phyloP scores from a whole-genome alignment of 2,888 invertebrate species.

The Hirtodrosophila alboralis region DNA sequence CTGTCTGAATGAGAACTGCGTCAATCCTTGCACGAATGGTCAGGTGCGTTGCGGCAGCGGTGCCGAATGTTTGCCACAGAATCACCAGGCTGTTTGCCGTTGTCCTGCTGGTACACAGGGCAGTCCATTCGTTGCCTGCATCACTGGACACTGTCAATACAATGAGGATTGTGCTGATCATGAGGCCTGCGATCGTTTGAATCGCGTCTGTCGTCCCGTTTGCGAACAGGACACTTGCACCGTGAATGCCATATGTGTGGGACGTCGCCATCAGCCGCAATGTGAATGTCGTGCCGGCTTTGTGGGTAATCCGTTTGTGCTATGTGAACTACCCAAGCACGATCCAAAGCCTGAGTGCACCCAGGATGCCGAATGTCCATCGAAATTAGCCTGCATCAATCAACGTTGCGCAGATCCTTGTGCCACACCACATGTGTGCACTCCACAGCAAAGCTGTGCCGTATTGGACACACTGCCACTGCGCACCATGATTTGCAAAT shows the following conservation, averaged over 20 bases:
- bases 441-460: conserved; percentile 90
- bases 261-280: conserved; percentile 90
- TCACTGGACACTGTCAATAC: conserved; percentile 92
- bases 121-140: conserved; percentile 91
- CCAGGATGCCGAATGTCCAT: conserved; percentile 90
- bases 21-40: conserved; percentile 90
- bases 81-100: conserved; percentile 91
- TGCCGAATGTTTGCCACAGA: conserved; percentile 90
- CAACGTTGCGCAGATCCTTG: conserved; percentile 92
- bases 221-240: conserved; percentile 94
- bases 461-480: conserved; percentile 91
- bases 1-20: conserved; percentile 91
- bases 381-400: conserved; percentile 91
- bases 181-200: conserved; percentile 93
- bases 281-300: conserved; percentile 91
- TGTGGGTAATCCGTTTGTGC: conserved; percentile 91
- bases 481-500: conserved; percentile 93
- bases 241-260: conserved; percentile 90
- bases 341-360: conserved; percentile 87
- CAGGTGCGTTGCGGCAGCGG: conserved; percentile 90
- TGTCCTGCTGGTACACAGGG: conserved; percentile 95
- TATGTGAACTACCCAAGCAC: conserved; percentile 86
- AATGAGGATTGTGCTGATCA: conserved; percentile 94
- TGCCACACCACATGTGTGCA: conserved; percentile 88
- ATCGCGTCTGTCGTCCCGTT: conserved; percentile 92